Percentiles rank a stretch among this genome's conserved stretches.
Conservation (phyloP, 2,888 invertebrate genomes). For the Xestoiulus laeticollis region DNA sequence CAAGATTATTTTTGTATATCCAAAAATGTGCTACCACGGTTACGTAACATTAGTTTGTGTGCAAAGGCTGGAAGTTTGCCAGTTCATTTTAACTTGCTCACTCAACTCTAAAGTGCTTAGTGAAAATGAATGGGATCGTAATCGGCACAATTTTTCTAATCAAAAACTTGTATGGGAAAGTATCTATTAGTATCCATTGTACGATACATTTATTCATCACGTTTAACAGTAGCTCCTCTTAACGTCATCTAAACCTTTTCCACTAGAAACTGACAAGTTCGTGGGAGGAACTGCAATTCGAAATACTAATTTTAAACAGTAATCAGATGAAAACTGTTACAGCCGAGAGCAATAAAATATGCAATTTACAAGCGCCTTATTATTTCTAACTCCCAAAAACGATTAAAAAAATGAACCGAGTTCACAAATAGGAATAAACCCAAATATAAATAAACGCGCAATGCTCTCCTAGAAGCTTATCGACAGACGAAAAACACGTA, state of each 20-base stretch:
- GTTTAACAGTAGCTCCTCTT: background rate
- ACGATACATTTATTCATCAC: background rate
- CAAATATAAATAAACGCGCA: conserved; percentile 36
- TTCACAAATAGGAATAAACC: background rate
- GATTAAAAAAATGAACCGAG: background rate
- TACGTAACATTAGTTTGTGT: background rate
- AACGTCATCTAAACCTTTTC: background rate
- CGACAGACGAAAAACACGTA: background rate
- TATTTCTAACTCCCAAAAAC: background rate
- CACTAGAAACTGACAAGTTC: background rate
- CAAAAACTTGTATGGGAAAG: background rate
- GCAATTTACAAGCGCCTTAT: background rate
- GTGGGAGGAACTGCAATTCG: background rate
- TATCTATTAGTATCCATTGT: background rate
- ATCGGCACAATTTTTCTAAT: background rate
- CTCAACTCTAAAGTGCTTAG: background rate
- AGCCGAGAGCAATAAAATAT: background rate
- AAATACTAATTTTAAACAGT: background rate
- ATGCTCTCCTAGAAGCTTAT: background rate
- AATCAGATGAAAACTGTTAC: background rate
- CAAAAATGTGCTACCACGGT: background rate
- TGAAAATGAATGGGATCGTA: background rate
- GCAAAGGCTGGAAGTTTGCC: background rate
- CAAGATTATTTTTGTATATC: background rate
- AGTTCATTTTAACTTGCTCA: background rate